Conservation (phyloP, 2,113 vertebrate genomes). For the Piaya cayana region DNA sequence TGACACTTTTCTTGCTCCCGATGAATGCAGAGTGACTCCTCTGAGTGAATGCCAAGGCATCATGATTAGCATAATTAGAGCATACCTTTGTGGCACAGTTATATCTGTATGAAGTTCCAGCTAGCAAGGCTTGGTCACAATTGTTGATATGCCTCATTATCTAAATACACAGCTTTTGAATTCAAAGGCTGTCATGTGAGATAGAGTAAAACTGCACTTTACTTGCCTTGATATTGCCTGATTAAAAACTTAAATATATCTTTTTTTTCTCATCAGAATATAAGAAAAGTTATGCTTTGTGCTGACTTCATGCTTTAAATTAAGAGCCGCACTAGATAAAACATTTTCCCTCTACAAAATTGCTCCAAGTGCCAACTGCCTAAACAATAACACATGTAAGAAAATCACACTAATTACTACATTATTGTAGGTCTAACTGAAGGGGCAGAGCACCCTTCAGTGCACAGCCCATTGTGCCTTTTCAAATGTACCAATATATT, state of each 20-base stretch:
- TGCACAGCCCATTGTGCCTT: neutral
- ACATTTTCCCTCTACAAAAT: neutral
- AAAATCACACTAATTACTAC: conserved; percentile 33
- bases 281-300: neutral
- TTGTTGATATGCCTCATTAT: conserved; percentile 31
- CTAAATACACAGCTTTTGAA: neutral
- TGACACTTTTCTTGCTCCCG: conserved; percentile 45
- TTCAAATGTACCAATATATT: neutral
- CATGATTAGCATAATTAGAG: conserved; percentile 72
- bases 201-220: neutral
- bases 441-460: neutral
- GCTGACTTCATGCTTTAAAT: neutral
- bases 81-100: conserved; percentile 51
- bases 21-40: conserved; percentile 60
- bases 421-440: neutral
- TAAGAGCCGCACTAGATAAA: conserved; percentile 17
- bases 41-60: conserved; percentile 55
- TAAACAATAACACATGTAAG: neutral
- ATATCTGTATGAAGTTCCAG: conserved; percentile 50
- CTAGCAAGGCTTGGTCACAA: conserved; percentile 29
- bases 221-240: neutral
- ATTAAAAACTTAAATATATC: neutral
- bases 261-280: neutral
- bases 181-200: neutral
- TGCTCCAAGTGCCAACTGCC: neutral